A percentile compares a stretch with the other conserved stretches of the same genome.
Conservation (phyloP, 2,888 invertebrate genomes). For the Dynastes hyllus region DNA sequence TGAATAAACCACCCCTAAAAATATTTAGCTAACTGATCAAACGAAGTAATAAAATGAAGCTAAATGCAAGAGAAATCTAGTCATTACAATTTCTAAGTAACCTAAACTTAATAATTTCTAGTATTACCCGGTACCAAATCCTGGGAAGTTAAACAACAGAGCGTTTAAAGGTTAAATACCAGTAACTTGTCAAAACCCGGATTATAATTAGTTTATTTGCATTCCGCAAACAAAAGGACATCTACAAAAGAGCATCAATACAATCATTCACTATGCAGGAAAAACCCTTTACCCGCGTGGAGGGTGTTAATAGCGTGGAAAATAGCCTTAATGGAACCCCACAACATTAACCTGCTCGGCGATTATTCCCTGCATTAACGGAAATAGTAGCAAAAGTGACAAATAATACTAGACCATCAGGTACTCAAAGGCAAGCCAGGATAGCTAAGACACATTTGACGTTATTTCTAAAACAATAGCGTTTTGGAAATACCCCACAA, state of each 20-base stretch:
- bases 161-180: neutral
- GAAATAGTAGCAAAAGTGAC: conserved; percentile 30
- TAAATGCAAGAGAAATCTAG: no score
- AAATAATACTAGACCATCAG: conserved; percentile 9
- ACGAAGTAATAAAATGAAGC: no score
- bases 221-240: conserved; percentile 17
- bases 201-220: conserved; percentile 22
- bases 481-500: neutral
- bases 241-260: neutral
- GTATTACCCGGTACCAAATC: no score
- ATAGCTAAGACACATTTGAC: neutral
- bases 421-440: neutral
- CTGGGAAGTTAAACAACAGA: no score
- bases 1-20: no score
- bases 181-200: neutral
- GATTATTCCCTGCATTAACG: neutral
- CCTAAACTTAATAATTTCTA: no score
- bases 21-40: no score
- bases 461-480: conserved; percentile 3
- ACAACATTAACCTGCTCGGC: conserved; percentile 18
- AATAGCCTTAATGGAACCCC: conserved; percentile 26
- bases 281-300: conserved; percentile 32
- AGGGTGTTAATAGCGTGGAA: conserved; percentile 34
- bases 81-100: no score
- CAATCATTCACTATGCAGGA: neutral